These are phyloP conservation scores for Cynaeus angustus DNA, from an alignment of 2,888 invertebrate genomes.

Conservation along the genomic window DNA sequence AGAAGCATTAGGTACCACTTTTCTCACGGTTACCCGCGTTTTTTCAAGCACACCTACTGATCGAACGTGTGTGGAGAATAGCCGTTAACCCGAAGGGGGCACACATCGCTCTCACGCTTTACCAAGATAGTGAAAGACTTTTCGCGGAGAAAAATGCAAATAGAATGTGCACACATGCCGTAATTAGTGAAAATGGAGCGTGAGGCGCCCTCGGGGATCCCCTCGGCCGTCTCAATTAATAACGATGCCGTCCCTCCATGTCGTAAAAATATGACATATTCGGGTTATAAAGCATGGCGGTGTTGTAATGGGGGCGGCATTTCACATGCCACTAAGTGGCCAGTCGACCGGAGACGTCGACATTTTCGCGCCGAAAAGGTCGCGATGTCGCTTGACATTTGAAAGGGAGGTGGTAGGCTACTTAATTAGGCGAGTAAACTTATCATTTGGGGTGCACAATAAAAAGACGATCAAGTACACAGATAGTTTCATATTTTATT, in stretches of 20 bases:
- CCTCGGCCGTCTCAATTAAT: constrained; percentile 25
- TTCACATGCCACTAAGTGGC: constrained; percentile 56
- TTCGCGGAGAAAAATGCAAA: constrained; percentile 26
- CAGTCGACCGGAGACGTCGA: constrained; percentile 57
- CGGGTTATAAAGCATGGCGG: constrained; percentile 34
- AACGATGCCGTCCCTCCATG: constrained; percentile 10
- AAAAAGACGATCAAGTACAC: not conserved
- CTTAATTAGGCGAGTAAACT: not conserved
- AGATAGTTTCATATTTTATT: too few relatives aligned
- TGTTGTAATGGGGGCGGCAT: constrained; percentile 51
- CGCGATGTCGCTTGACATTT: constrained; percentile 50
- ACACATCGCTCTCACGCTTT: constrained; percentile 43
- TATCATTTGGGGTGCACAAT: not conserved
- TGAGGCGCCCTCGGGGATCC: constrained; percentile 31
- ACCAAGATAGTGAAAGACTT: constrained; percentile 15
- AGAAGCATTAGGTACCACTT: constrained; percentile 5
- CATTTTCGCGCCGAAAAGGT: constrained; percentile 54
- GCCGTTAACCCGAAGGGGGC: constrained; percentile 45
- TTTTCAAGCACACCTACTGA: constrained; percentile 36
- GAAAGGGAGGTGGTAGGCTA: constrained; percentile 5
- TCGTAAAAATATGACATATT: constrained; percentile 45
- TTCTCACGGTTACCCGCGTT: constrained; percentile 2
- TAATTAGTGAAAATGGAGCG: constrained; percentile 36
- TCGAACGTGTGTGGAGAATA: constrained; percentile 31
- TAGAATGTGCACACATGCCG: constrained; percentile 31